Evolutionary conservation across 2,888 invertebrate genomes (phyloP).

Genomic region (Rhingia campestris): DNA sequence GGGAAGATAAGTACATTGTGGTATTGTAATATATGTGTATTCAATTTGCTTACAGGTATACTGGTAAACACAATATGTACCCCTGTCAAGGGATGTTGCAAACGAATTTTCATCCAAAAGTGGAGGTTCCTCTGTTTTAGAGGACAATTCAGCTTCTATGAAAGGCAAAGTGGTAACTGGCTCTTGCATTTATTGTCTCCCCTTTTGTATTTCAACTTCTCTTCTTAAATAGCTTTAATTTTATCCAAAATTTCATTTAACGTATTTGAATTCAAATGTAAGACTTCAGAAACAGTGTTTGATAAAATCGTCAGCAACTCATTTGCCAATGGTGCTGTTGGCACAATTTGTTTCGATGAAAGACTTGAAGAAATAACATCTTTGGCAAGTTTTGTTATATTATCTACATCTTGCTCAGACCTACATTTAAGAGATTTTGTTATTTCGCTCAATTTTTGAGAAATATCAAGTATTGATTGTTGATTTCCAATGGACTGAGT

Average conservation of each 20-base stretch:
- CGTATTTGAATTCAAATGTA: constrained; percentile 49
- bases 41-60: constrained; percentile 2
- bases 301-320: constrained; percentile 34
- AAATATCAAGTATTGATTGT: constrained; percentile 40
- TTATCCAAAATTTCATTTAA: constrained; percentile 50
- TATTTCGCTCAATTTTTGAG: constrained; percentile 35
- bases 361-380: constrained; percentile 22
- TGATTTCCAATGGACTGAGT: constrained; percentile 10
- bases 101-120: neutral
- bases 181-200: neutral
- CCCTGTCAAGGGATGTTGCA: neutral
- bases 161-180: neutral
- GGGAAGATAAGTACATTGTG: neutral
- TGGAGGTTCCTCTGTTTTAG: neutral
- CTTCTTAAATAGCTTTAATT: constrained; percentile 57
- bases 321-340: neutral
- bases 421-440: constrained; percentile 10
- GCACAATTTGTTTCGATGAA: neutral
- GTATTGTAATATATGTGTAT: neutral
- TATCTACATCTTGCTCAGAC: neutral
- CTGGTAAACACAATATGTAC: constrained; percentile 19
- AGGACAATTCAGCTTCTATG: neutral
- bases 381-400: constrained; percentile 6
- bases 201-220: constrained; percentile 36
- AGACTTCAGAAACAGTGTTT: constrained; percentile 29